These are phyloP conservation scores for Teleopsis dalmanni DNA, from an alignment of 1,140 invertebrate genomes.

Conservation along the genomic window DNA sequence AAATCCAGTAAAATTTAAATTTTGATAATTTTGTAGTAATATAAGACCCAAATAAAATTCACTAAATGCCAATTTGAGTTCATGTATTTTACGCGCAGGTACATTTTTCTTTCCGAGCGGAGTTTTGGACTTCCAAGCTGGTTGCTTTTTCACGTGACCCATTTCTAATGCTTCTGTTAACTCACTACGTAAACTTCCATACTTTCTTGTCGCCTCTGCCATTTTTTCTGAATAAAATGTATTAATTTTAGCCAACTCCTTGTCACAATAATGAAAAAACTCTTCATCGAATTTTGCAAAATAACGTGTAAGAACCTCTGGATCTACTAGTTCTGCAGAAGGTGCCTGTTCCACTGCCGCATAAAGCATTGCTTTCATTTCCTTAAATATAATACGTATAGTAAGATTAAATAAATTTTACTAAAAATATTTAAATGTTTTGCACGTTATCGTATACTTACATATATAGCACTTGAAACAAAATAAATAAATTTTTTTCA, in stretches of 20 bases:
- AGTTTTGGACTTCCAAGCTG: constrained; percentile 48
- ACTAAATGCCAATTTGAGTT: constrained; percentile 84
- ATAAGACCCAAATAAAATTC: constrained; percentile 88
- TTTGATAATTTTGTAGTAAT: constrained; percentile 64
- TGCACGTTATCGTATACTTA: no score
- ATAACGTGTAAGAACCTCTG: constrained; percentile 60
- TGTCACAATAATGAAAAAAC: constrained; percentile 79
- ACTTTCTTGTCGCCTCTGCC: constrained; percentile 77
- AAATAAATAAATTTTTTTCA: no score
- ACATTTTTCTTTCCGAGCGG: constrained; percentile 50
- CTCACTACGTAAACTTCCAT: constrained; percentile 65
- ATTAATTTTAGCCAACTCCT: constrained; percentile 80
- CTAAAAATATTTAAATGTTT: no score
- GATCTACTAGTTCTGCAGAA: constrained; percentile 59
- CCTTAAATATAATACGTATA: no score
- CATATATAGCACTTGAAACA: no score
- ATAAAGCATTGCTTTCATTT: constrained; percentile 71
- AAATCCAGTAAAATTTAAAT: constrained; percentile 86
- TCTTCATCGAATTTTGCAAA: constrained; percentile 77
- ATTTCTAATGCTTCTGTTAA: constrained; percentile 50
- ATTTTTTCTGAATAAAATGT: constrained; percentile 84
- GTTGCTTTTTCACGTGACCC: constrained; percentile 40
- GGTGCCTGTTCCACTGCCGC: constrained; percentile 64
- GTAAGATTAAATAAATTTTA: no score
- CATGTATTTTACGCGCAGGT: constrained; percentile 63